phyloP scores from a whole-genome alignment of 2,888 invertebrate species.

The Clepsis dumicolana region DNA sequence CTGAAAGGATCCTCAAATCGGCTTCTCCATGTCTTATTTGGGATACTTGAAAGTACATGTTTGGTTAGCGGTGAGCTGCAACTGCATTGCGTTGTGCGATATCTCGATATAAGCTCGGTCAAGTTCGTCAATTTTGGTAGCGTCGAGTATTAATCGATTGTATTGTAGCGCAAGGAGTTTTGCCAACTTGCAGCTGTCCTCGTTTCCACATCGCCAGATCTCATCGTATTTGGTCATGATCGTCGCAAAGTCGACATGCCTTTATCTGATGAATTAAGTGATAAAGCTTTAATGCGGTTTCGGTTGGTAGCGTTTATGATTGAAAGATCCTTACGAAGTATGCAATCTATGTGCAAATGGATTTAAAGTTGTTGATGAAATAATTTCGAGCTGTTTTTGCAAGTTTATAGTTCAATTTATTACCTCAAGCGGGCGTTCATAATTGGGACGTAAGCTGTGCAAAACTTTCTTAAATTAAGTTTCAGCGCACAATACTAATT shows the following conservation, averaged over 20 bases:
- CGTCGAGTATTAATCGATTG: conserved; percentile 67
- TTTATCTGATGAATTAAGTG: conserved; percentile 39
- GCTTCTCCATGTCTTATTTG: conserved; percentile 34
- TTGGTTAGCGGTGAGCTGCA: conserved; percentile 34
- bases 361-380: background rate
- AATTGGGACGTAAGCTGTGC: background rate
- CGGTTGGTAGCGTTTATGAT: conserved; percentile 2
- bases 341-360: background rate
- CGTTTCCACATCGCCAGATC: conserved; percentile 58
- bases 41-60: conserved; percentile 39
- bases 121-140: conserved; percentile 72
- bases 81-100: conserved; percentile 32
- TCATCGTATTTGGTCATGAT: conserved; percentile 71
- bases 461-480: background rate
- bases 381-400: conserved; percentile 12
- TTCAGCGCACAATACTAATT: background rate
- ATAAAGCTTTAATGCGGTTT: conserved; percentile 17
- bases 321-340: background rate
- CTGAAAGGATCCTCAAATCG: conserved; percentile 41
- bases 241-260: conserved; percentile 49
- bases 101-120: conserved; percentile 55
- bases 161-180: conserved; percentile 60
- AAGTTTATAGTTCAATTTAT: background rate
- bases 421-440: background rate
- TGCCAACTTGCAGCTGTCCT: conserved; percentile 65